Conservation (phyloP, 2,113 vertebrate species). For the Ptyas mucosa region DNA sequence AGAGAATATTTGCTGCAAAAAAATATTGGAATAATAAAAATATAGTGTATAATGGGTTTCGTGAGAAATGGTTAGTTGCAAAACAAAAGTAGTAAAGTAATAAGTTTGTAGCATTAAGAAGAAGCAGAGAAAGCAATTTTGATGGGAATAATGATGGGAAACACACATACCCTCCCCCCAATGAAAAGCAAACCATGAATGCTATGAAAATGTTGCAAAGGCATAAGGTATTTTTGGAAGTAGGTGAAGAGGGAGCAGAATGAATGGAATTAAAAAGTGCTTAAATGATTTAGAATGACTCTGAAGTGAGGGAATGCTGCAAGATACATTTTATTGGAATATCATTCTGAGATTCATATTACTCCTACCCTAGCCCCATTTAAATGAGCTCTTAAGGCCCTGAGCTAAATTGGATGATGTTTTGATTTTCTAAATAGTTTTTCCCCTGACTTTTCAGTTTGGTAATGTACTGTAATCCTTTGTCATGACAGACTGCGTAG, state of each 20-base stretch:
- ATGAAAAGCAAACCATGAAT: too few species aligned
- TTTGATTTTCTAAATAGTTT: neutral
- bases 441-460: neutral
- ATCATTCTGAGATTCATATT: neutral
- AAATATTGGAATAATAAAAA: neutral
- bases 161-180: too few species aligned
- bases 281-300: neutral
- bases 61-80: neutral
- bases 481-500: neutral
- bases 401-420: neutral
- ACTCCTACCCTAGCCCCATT: neutral
- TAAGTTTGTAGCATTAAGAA: neutral
- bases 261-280: neutral
- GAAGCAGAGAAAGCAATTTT: neutral
- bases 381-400: neutral
- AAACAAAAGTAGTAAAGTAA: neutral
- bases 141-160: neutral
- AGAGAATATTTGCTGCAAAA: neutral
- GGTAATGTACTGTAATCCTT: neutral
- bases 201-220: too few species aligned
- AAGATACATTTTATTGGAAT: neutral
- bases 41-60: neutral
- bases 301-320: neutral
- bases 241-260: neutral
- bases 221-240: neutral